Conservation (phyloP, 2,113 vertebrate genomes). For the Sciurus niger region DNA sequence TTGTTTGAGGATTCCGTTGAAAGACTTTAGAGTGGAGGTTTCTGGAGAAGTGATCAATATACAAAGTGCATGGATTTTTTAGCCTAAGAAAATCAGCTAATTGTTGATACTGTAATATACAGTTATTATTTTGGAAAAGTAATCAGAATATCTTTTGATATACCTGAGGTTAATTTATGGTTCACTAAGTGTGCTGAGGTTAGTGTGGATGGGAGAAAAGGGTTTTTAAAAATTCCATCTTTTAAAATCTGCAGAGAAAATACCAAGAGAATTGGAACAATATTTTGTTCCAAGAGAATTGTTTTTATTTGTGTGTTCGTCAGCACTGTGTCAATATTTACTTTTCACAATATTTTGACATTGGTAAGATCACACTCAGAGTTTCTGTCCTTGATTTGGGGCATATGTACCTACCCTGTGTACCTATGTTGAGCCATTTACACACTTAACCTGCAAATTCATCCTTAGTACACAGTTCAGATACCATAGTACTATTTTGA, state of each 20-base stretch:
- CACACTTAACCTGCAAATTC: constrained; percentile 41
- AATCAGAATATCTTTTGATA: constrained; percentile 80
- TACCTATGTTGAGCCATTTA: constrained; percentile 20
- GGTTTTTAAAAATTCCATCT: constrained; percentile 73
- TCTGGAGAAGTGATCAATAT: constrained; percentile 82
- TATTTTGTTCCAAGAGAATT: constrained; percentile 74
- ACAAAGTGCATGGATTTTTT: constrained; percentile 82
- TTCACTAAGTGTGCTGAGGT: constrained; percentile 81
- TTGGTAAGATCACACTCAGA: constrained; percentile 27
- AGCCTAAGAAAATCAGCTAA: constrained; percentile 62
- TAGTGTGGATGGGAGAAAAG: constrained; percentile 73
- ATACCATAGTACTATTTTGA: background rate
- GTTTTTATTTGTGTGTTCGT: constrained; percentile 66
- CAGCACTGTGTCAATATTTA: constrained; percentile 58
- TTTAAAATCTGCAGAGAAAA: constrained; percentile 81
- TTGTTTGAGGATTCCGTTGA: constrained; percentile 84
- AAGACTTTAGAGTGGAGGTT: constrained; percentile 82
- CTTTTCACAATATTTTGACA: constrained; percentile 66
- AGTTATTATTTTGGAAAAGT: constrained; percentile 86
- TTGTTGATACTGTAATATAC: constrained; percentile 74
- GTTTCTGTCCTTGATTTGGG: constrained; percentile 53
- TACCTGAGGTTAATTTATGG: constrained; percentile 79
- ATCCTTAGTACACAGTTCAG: constrained; percentile 47
- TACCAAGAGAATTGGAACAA: constrained; percentile 73
- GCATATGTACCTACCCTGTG: constrained; percentile 18